Percentiles rank a stretch among this genome's conserved stretches.
phyloP scores from a whole-genome alignment of 2,113 vertebrate genomes.

The Notothenia rossii region DNA sequence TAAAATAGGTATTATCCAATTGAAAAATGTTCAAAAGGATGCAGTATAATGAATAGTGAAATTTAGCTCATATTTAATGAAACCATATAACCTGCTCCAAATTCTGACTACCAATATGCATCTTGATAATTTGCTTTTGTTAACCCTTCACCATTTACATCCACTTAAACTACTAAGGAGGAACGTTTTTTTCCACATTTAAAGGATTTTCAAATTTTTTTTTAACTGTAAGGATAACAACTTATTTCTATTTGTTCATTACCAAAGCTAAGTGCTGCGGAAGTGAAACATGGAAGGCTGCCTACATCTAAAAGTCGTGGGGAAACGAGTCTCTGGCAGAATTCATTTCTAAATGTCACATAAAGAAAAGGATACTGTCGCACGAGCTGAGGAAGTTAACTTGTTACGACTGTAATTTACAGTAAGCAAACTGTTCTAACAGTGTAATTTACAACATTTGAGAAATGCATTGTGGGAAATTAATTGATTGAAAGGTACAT shows the following conservation, averaged over 20 bases:
- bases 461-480: slow-evolving; percentile 1
- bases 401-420: background rate
- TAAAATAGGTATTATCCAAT: background rate
- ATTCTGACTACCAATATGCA: background rate
- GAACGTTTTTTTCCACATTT: background rate
- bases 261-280: background rate
- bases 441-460: background rate
- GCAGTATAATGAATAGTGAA: background rate
- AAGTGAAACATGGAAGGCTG: background rate
- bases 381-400: background rate
- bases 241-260: background rate
- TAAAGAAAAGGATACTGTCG: accelerated
- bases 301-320: background rate
- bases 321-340: background rate
- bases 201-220: background rate
- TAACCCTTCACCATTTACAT: background rate
- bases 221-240: background rate
- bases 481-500: background rate
- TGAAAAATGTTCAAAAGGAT: background rate
- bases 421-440: too few species aligned
- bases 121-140: background rate
- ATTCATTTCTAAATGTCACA: background rate
- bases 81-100: background rate
- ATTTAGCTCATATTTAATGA: background rate
- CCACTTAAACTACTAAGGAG: background rate